phyloP scores from a whole-genome alignment of 30 jellyfish, hydroid and myxozoan species.

The Nemopilema nomurai region DNA sequence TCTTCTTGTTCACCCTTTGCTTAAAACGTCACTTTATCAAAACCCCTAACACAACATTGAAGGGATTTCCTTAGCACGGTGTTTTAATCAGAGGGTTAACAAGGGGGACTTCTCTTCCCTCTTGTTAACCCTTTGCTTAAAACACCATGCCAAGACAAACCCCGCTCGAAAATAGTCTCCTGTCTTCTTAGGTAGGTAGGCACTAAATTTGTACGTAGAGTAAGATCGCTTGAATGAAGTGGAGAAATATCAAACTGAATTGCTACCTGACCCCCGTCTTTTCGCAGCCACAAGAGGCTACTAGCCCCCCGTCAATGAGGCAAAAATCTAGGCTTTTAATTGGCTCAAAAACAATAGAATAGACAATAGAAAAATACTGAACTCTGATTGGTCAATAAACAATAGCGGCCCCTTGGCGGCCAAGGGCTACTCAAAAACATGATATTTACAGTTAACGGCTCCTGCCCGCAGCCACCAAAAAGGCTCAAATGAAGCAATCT shows the following conservation, averaged over 20 bases:
- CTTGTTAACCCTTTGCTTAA: neutral
- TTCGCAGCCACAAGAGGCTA: neutral
- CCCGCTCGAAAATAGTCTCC: neutral
- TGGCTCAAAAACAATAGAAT: neutral
- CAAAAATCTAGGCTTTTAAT: neutral
- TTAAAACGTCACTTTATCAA: neutral
- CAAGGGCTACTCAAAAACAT: neutral
- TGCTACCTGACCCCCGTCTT: constrained; percentile 16
- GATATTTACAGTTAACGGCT: constrained; percentile 3
- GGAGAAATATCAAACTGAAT: neutral
- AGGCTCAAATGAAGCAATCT: constrained; percentile 14
- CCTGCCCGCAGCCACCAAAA: constrained; percentile 22
- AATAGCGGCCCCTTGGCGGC: neutral
- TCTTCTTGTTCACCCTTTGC: neutral
- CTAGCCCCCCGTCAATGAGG: neutral
- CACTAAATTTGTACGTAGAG: neutral
- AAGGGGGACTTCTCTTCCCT: neutral
- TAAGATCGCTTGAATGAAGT: neutral
- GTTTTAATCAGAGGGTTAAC: neutral
- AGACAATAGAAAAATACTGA: neutral
- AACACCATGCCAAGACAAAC: neutral
- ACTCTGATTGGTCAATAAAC: constrained; percentile 13
- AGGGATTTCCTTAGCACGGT: neutral
- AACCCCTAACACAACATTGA: neutral
- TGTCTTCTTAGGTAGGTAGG: neutral